These are phyloP conservation scores for Drosophila ohnishii DNA, from an alignment of 1,140 invertebrate species.

Conservation along the genomic window DNA sequence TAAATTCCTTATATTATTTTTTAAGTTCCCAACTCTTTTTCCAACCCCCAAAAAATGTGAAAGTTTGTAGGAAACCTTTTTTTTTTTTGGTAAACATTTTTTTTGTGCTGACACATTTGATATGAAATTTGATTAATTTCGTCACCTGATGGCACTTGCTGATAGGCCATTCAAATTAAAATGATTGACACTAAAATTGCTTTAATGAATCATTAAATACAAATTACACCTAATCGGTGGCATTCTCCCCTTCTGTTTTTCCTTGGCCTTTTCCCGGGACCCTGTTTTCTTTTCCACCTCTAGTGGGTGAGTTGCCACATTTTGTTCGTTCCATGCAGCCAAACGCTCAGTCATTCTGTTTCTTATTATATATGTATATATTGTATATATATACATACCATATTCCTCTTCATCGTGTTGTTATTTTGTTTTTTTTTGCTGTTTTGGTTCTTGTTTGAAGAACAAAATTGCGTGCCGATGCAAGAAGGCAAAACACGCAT, in stretches of 20 bases:
- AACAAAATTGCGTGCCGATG: constrained; percentile 64
- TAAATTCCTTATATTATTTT: neutral
- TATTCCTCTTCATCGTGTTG: constrained; percentile 34
- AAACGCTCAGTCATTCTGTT: constrained; percentile 44
- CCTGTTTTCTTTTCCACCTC: constrained; percentile 17
- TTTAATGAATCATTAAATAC: constrained; percentile 54
- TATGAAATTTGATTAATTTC: constrained; percentile 52
- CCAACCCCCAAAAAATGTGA: neutral
- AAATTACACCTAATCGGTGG: constrained; percentile 53
- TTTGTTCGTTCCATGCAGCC: constrained; percentile 33
- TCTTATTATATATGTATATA: neutral
- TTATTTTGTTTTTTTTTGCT: constrained; percentile 15
- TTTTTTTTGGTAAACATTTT: constrained; percentile 17
- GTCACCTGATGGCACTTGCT: constrained; percentile 42
- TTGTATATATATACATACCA: neutral
- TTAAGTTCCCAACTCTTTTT: neutral
- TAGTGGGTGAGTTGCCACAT: constrained; percentile 33
- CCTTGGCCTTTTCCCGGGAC: neutral
- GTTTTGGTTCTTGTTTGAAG: constrained; percentile 28
- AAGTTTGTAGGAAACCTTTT: too few relatives aligned
- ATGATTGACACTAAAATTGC: constrained; percentile 53
- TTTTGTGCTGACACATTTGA: constrained; percentile 49
- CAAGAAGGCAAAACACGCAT: constrained; percentile 38
- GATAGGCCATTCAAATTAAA: constrained; percentile 51
- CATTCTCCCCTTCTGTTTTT: constrained; percentile 22